A percentile compares a stretch with the other conserved stretches of the same genome.
Evolutionary conservation across 1,140 invertebrate species (phyloP).

Genomic region (Drosophila kepulauana): DNA sequence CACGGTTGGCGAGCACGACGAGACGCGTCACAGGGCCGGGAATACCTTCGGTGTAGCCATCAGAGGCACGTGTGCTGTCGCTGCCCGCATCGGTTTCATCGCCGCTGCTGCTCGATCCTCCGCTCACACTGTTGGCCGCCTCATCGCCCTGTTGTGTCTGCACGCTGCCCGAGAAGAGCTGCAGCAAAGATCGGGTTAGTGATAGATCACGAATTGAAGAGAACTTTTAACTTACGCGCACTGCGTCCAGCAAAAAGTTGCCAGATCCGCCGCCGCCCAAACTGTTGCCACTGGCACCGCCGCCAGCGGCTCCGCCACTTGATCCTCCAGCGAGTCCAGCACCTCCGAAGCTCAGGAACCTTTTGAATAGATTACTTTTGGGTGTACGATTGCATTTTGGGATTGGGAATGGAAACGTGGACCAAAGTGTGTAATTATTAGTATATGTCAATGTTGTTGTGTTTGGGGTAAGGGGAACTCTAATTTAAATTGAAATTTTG

Average conservation of each 20-base stretch:
- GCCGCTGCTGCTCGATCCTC: slow-evolving; percentile 85
- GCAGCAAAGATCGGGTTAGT: neutral
- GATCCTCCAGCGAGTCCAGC: slow-evolving; percentile 86
- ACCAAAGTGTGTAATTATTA: slow-evolving; percentile 30
- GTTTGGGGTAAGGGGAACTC: neutral
- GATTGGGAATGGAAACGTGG: slow-evolving; percentile 21
- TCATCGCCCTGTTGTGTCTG: slow-evolving; percentile 88
- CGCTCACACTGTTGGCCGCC: slow-evolving; percentile 85
- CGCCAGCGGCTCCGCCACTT: slow-evolving; percentile 66
- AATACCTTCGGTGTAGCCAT: slow-evolving; percentile 90
- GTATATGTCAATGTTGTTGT: neutral
- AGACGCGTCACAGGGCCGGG: slow-evolving; percentile 93
- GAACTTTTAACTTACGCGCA: slow-evolving; percentile 88
- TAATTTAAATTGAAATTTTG: too few relatives aligned
- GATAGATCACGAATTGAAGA: too few relatives aligned
- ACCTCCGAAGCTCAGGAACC: slow-evolving; percentile 90
- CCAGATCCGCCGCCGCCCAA: slow-evolving; percentile 89
- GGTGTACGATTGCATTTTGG: slow-evolving; percentile 40
- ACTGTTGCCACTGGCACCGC: slow-evolving; percentile 75
- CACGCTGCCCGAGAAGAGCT: slow-evolving; percentile 90
- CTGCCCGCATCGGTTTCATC: slow-evolving; percentile 78
- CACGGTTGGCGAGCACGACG: slow-evolving; percentile 93
- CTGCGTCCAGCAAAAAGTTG: slow-evolving; percentile 94
- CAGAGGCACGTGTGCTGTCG: slow-evolving; percentile 86
- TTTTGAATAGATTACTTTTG: slow-evolving; percentile 85